Evolutionary conservation across 2,797 vertebrate species (phyloP).

Genomic region (Harpagifer antarcticus): DNA sequence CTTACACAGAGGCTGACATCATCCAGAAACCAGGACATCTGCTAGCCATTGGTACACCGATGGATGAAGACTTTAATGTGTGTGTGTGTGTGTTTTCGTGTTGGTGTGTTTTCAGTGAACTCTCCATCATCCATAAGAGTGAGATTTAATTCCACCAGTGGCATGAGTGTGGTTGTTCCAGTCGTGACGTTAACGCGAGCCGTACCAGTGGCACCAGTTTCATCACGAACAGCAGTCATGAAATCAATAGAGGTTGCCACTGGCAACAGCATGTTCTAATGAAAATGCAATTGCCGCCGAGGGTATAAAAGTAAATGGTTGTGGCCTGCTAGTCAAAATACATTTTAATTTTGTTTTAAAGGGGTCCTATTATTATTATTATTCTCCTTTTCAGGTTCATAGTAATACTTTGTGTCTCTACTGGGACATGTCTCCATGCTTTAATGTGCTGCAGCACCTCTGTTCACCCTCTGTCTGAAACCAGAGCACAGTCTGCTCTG

Average conservation of each 20-base stretch:
- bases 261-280: not conserved
- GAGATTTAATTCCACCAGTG: slow-evolving; percentile 17
- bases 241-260: not conserved
- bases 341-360: too few species aligned
- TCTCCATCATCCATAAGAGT: not conserved
- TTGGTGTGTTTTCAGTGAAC: slow-evolving; percentile 30
- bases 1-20: slow-evolving; percentile 25
- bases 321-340: too few species aligned
- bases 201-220: not conserved
- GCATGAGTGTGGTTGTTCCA: slow-evolving; percentile 18
- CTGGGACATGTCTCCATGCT: too few species aligned
- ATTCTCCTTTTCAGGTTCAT: too few species aligned
- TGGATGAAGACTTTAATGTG: slow-evolving; percentile 9
- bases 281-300: not conserved
- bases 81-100: slow-evolving; percentile 22
- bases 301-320: not conserved
- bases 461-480: too few species aligned
- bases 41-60: slow-evolving; percentile 31
- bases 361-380: too few species aligned
- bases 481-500: too few species aligned
- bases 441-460: too few species aligned
- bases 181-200: not conserved
- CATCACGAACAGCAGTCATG: not conserved
- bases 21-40: slow-evolving; percentile 47
- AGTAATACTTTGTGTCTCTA: too few species aligned